These are phyloP conservation scores for Yponomeuta plumbellus DNA, from an alignment of 2,888 invertebrate genomes.

Conservation along the genomic window DNA sequence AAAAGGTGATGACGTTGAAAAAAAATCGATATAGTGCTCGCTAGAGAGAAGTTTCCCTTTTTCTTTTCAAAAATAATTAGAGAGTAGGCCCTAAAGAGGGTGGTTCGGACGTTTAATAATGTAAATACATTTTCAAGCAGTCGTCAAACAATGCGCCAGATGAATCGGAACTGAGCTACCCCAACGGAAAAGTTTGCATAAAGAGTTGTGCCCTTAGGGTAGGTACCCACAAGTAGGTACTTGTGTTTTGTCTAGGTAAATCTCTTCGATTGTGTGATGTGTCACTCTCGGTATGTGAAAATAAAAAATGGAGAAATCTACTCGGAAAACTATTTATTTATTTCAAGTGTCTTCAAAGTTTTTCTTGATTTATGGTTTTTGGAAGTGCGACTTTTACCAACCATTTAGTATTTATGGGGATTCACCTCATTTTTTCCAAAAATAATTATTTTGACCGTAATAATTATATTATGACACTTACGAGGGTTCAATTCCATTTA, in stretches of 20 bases:
- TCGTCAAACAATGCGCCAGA: conserved; percentile 67
- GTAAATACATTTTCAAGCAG: conserved; percentile 71
- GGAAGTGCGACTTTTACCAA: too few relatives aligned
- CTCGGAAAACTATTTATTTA: not conserved
- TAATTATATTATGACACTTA: not conserved
- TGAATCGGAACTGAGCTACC: conserved; percentile 40
- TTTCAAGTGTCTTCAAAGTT: too few relatives aligned
- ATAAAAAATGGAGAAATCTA: not conserved
- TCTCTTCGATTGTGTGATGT: conserved; percentile 28
- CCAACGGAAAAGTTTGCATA: conserved; percentile 53
- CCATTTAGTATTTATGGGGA: not conserved
- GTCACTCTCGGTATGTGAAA: not conserved
- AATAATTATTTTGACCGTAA: not conserved
- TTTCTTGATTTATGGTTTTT: too few relatives aligned
- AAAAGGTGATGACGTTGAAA: too few relatives aligned
- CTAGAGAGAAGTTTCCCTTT: not conserved
- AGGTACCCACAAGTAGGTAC: conserved; percentile 28
- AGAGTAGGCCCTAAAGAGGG: not conserved
- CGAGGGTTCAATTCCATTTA: conserved; percentile 1
- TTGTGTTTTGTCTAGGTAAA: conserved; percentile 11
- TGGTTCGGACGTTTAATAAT: conserved; percentile 59
- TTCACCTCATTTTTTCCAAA: not conserved
- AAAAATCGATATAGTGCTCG: not conserved
- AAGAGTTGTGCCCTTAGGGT: conserved; percentile 53
- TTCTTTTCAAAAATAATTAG: not conserved